Percentiles rank a stretch among this genome's conserved stretches.
phyloP scores from a whole-genome alignment of 2,888 invertebrate genomes.

The Orchestes rusci region DNA sequence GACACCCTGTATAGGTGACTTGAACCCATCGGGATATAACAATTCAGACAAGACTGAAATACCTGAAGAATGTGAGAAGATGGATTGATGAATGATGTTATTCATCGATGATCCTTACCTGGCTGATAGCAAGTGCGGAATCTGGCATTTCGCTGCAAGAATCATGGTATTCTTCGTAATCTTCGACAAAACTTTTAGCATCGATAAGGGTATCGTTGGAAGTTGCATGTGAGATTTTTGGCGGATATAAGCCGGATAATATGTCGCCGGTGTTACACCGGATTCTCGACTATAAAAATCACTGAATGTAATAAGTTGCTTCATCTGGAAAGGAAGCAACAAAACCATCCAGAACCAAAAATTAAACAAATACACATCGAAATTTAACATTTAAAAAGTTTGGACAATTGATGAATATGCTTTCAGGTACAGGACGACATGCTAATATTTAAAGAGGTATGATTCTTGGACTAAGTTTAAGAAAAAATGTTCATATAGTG shows the following conservation, averaged over 20 bases:
- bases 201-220: slow-evolving; percentile 36
- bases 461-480: no score
- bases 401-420: no score
- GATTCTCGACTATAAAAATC: slow-evolving; percentile 22
- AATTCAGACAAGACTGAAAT: no score
- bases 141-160: slow-evolving; percentile 42
- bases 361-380: no score
- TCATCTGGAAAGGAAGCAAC: neutral
- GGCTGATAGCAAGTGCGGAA: slow-evolving; percentile 32
- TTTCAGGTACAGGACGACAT: no score
- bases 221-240: slow-evolving; percentile 36
- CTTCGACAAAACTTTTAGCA: slow-evolving; percentile 42
- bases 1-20: no score
- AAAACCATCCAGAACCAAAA: neutral
- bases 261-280: slow-evolving; percentile 37
- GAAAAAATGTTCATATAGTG: no score
- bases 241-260: slow-evolving; percentile 33
- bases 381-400: no score
- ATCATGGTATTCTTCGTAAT: slow-evolving; percentile 43
- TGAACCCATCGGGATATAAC: no score
- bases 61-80: no score
- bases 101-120: slow-evolving; percentile 19
- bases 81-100: neutral
- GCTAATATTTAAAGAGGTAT: no score
- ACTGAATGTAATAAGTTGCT: neutral